Base-by-base conservation (phyloP, 2,888 invertebrate species). In the Dascillus cervinus region DNA sequence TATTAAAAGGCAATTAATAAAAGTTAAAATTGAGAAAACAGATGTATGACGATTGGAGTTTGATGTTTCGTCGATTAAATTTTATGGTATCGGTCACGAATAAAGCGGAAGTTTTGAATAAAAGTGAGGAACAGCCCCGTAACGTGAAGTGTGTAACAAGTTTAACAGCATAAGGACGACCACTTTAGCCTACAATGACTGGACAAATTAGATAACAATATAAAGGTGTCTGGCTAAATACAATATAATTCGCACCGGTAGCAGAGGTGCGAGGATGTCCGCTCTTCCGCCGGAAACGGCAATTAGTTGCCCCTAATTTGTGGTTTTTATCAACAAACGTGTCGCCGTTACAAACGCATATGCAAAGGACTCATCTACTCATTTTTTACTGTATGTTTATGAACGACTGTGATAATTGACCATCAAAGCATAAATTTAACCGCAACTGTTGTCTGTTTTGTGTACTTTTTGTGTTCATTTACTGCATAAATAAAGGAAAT, bases 171-270 rank as follows among this genome's bases (percentile, higher is more conserved):
- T n/a, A n/a, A n/a, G n/a, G 14, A 17, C 34, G 31, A 32, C 37
- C 34, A 22, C 33, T 26, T 35, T 36, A 35, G 33, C 37, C 45
- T 41, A 37, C 43, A 44, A 47, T 55, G 55, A 55, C 55, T 52
- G 43, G 45, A 33, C 49, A 44, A 50, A 51, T 47, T 49, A 44
- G 43, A 32, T 39, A 41, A 52, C 50, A 52, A 50, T 48, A 44
- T 43, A 51, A 50, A 52, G 51, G 49, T 50, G 54, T 51, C 52
- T 49, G 47, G 49, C 51, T 53, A 57, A 56, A 56, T 53, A 56
- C 50, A 55, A 54, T 53, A 50, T 56, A 56, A 56, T 58, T 53
- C 51, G 56, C 52, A 50, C 46, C 49, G 47, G 44, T 43, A 40
- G 34, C 29, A 38, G 38, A 52, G 52, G 51, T 52, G 53, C 37